Percentiles rank a stretch among this genome's conserved stretches.
These are phyloP conservation scores for Cherax quadricarinatus DNA, from an alignment of 1,140 invertebrate genomes.

Conservation along the genomic window DNA sequence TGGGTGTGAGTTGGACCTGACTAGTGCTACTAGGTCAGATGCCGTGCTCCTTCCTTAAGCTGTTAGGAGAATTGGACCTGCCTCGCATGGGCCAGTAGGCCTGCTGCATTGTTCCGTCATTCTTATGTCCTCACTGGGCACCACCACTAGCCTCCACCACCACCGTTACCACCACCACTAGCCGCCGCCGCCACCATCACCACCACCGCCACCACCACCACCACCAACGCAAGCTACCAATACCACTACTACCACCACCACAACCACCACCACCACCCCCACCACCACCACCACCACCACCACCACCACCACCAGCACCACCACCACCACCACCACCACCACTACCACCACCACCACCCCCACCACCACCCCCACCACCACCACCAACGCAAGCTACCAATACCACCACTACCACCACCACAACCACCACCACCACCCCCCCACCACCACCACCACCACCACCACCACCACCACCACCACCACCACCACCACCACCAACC, in stretches of 20 bases:
- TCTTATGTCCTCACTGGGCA: no score
- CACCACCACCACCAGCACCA: neutral
- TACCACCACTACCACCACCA: neutral
- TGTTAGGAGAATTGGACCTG: no score
- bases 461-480: neutral
- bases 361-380: no score
- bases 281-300: neutral
- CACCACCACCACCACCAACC: neutral
- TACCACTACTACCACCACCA: neutral
- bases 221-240: neutral
- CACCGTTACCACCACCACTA: neutral
- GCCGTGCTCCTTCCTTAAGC: no score
- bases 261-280: neutral
- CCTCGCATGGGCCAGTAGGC: no score
- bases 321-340: neutral
- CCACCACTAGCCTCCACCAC: neutral
- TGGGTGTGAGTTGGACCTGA: no score
- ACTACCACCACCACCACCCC: neutral
- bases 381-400: neutral
- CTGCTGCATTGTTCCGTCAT: no score
- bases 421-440: neutral
- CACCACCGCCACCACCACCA: neutral
- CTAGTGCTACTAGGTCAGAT: no score
- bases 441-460: neutral
- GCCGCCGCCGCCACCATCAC: neutral